phyloP scores from a whole-genome alignment of 2,113 vertebrate genomes.

The Strix uralensis region DNA sequence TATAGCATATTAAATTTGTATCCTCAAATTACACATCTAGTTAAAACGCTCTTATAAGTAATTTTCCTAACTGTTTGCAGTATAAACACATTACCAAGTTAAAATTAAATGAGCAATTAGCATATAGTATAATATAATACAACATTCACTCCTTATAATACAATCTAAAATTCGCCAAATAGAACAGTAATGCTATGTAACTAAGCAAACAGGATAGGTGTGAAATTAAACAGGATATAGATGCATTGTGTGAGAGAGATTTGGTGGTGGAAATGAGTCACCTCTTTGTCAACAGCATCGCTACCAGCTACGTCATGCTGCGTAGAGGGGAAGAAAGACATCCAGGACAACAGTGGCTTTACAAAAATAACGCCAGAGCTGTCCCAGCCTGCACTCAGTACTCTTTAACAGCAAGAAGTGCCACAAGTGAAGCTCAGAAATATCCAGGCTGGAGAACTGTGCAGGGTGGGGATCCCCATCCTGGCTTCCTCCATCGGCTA shows the following conservation, averaged over 20 bases:
- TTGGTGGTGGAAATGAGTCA: slow-evolving; percentile 51
- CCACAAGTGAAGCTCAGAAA: background rate
- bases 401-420: background rate
- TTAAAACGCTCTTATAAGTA: background rate
- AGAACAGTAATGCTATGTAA: background rate
- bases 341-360: background rate
- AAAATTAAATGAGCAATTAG: slow-evolving; percentile 45
- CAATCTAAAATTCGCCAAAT: background rate
- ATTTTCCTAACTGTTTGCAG: slow-evolving; percentile 21
- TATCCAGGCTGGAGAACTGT: background rate
- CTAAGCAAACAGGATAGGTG: slow-evolving; percentile 58
- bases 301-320: background rate
- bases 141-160: background rate
- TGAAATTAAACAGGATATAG: slow-evolving; percentile 58
- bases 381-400: background rate
- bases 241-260: background rate
- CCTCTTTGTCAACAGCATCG: background rate
- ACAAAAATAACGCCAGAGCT: background rate
- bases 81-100: background rate
- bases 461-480: background rate
- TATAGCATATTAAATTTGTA: background rate
- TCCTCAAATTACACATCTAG: background rate
- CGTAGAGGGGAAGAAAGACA: background rate
- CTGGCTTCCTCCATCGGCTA: background rate
- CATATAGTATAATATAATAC: background rate